Evolutionary conservation across 2,888 invertebrate species (phyloP).

Genomic region (Silvanus unidentatus): DNA sequence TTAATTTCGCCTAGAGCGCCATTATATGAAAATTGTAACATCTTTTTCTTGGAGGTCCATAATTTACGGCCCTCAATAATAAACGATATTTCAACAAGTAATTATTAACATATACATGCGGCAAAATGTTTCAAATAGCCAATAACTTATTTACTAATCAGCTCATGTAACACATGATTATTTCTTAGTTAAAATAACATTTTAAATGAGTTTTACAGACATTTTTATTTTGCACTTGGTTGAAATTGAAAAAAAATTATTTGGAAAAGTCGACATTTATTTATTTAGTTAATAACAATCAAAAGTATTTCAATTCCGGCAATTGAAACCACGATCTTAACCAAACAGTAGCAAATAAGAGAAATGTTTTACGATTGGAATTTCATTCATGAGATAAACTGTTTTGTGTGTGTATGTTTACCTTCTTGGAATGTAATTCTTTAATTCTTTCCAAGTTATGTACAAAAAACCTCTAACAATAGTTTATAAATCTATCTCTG

Average conservation of each 20-base stretch:
- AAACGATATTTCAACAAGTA: slow-evolving; percentile 32
- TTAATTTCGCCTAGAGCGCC: slow-evolving; percentile 20
- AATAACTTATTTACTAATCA: slow-evolving; percentile 40
- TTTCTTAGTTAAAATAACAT: slow-evolving; percentile 30
- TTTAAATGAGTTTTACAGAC: slow-evolving; percentile 7
- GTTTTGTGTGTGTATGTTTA: too few species aligned
- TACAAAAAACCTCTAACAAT: background rate
- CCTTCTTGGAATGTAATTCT: too few species aligned
- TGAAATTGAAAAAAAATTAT: too few species aligned
- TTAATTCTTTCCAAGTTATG: background rate
- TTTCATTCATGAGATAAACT: background rate
- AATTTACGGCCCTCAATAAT: slow-evolving; percentile 32
- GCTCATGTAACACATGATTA: slow-evolving; percentile 35
- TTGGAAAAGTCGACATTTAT: too few species aligned
- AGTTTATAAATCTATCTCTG: background rate
- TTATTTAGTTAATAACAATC: too few species aligned
- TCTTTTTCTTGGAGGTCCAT: slow-evolving; percentile 23
- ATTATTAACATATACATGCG: slow-evolving; percentile 25
- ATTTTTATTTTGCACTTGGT: too few species aligned
- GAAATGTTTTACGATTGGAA: background rate
- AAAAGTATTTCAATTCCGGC: too few species aligned
- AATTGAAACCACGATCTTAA: too few species aligned
- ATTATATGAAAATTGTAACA: slow-evolving; percentile 21
- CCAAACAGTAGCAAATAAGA: background rate
- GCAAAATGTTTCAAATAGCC: slow-evolving; percentile 27